Evolutionary conservation across 2,888 invertebrate species (phyloP).

Genomic region (Agonopterix subpropinquella): DNA sequence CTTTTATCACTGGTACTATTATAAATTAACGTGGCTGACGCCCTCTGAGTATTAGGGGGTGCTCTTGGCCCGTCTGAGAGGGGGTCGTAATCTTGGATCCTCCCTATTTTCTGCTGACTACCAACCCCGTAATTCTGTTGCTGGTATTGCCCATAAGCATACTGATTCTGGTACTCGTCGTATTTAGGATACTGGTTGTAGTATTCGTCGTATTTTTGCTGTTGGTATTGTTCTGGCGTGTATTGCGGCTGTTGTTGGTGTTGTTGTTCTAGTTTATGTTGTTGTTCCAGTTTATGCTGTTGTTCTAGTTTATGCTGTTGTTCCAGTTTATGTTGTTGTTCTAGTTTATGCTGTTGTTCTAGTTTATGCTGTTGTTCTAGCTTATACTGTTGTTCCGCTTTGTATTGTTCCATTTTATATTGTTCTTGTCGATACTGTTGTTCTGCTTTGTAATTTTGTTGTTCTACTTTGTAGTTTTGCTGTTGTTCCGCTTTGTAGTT

Average conservation of each 20-base stretch:
- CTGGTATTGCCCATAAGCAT: slow-evolving; percentile 28
- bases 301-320: slow-evolving; percentile 18
- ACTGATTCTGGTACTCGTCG: slow-evolving; percentile 17
- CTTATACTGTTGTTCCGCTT: slow-evolving; percentile 19
- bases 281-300: slow-evolving; percentile 26
- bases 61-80: slow-evolving; percentile 81
- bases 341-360: slow-evolving; percentile 8
- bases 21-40: slow-evolving; percentile 90
- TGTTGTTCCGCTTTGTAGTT: slow-evolving; percentile 8
- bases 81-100: slow-evolving; percentile 89
- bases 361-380: slow-evolving; percentile 8
- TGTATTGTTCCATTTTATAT: slow-evolving; percentile 12
- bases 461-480: slow-evolving; percentile 8
- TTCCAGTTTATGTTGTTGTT: slow-evolving; percentile 5
- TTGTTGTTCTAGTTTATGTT: slow-evolving; percentile 14
- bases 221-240: slow-evolving; percentile 16
- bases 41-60: slow-evolving; percentile 83
- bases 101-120: slow-evolving; percentile 75
- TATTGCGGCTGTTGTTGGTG: slow-evolving; percentile 16
- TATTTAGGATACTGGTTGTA: slow-evolving; percentile 14
- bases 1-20: slow-evolving; percentile 70
- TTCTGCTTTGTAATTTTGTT: slow-evolving; percentile 22
- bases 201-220: slow-evolving; percentile 25
- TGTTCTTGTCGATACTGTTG: slow-evolving; percentile 15
- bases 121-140: slow-evolving; percentile 33